Evolutionary conservation across 64 coral and sea anemone species (phyloP).

Genomic region (Platygyra sinensis): DNA sequence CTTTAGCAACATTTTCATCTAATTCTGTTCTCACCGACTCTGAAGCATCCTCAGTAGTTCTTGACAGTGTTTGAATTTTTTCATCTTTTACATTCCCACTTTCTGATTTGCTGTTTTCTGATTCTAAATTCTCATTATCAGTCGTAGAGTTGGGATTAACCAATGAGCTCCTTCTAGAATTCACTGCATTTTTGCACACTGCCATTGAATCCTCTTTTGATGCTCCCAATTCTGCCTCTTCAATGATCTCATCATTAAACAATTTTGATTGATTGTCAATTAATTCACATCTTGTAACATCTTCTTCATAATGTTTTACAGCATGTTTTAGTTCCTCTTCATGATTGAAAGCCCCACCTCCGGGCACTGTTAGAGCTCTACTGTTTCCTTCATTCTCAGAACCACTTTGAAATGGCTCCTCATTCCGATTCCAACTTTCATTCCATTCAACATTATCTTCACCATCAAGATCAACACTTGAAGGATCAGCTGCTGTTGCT

Average conservation of each 20-base stretch:
- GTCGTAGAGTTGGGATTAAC: background rate
- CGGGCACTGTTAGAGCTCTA: background rate
- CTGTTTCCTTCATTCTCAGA: background rate
- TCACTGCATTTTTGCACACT: background rate
- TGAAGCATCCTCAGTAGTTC: background rate
- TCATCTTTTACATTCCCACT: background rate
- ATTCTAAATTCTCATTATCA: background rate
- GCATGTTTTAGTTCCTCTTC: background rate
- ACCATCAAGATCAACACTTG: background rate
- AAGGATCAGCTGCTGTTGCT: background rate
- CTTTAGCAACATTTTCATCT: background rate
- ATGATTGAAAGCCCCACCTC: background rate
- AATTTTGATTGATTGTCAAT: background rate
- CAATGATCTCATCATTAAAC: background rate
- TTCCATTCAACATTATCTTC: background rate
- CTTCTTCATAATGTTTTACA: background rate
- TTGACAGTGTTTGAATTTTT: background rate
- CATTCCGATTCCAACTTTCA: background rate
- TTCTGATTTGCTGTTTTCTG: background rate
- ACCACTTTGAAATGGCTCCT: no score
- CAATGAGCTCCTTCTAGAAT: background rate
- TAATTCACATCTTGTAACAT: background rate
- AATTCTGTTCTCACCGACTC: background rate
- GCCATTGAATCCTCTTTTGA: background rate
- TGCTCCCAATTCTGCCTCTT: background rate